phyloP scores from a whole-genome alignment of 2,888 invertebrate genomes.

The Cerastoderma edule region DNA sequence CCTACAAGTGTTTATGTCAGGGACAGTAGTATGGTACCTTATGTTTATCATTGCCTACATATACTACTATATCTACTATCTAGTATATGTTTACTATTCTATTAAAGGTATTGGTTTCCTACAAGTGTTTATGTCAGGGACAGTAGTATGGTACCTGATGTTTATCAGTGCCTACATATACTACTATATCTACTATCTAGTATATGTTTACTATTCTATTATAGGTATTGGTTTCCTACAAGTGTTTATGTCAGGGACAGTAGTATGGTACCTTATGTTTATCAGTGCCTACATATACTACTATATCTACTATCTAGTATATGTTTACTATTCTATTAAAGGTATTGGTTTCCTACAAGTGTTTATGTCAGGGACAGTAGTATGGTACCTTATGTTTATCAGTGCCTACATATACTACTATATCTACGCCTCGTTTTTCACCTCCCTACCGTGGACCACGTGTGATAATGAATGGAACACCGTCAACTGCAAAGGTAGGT shows the following conservation, averaged over 20 bases:
- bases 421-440: slow-evolving; percentile 24
- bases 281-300: slow-evolving; percentile 30
- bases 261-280: slow-evolving; percentile 29
- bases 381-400: slow-evolving; percentile 33
- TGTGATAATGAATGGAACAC: slow-evolving; percentile 36
- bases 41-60: too few species aligned
- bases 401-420: slow-evolving; percentile 29
- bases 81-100: too few species aligned
- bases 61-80: too few species aligned
- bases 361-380: slow-evolving; percentile 18
- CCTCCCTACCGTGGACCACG: slow-evolving; percentile 29
- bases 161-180: neutral
- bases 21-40: neutral
- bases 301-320: slow-evolving; percentile 27
- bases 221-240: slow-evolving; percentile 19
- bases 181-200: too few species aligned
- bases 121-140: slow-evolving; percentile 14
- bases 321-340: slow-evolving; percentile 1
- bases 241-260: slow-evolving; percentile 17
- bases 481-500: slow-evolving; percentile 18
- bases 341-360: slow-evolving; percentile 17
- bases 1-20: neutral
- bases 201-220: neutral
- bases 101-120: slow-evolving; percentile 22
- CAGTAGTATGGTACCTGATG: neutral